phyloP scores from a whole-genome alignment of 2,797 vertebrate species.

The Sebastes diploproa region DNA sequence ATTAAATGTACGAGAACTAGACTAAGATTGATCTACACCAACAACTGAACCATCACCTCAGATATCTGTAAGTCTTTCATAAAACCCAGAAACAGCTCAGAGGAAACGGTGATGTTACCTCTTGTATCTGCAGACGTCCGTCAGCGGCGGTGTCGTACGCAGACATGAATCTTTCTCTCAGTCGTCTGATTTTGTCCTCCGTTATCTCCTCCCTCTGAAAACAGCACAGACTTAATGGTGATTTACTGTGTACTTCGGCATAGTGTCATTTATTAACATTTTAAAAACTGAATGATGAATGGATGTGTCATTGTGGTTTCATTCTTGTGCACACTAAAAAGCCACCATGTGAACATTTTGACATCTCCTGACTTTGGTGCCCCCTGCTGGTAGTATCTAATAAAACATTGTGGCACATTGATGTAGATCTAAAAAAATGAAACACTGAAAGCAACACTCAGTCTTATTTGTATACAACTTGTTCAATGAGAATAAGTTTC shows the following conservation, averaged over 20 bases:
- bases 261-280: neutral
- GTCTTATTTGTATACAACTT: too few relatives aligned
- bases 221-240: neutral
- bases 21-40: neutral
- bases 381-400: neutral
- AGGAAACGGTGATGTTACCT: conserved; percentile 74
- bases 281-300: neutral
- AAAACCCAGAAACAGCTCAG: neutral
- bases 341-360: neutral
- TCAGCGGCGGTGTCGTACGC: conserved; percentile 60
- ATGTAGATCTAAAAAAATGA: neutral
- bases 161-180: conserved; percentile 82
- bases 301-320: neutral
- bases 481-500: neutral
- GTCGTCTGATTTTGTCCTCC: conserved; percentile 74
- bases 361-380: neutral
- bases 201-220: conserved; percentile 72
- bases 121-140: conserved; percentile 83
- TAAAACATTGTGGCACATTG: neutral
- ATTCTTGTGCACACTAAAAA: neutral
- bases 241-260: neutral
- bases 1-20: neutral
- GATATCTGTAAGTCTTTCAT: rapidly evolving
- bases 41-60: neutral
- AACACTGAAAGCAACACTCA: neutral